These are phyloP conservation scores for Crematogaster levior DNA, from an alignment of 2,888 invertebrate genomes.

Conservation along the genomic window DNA sequence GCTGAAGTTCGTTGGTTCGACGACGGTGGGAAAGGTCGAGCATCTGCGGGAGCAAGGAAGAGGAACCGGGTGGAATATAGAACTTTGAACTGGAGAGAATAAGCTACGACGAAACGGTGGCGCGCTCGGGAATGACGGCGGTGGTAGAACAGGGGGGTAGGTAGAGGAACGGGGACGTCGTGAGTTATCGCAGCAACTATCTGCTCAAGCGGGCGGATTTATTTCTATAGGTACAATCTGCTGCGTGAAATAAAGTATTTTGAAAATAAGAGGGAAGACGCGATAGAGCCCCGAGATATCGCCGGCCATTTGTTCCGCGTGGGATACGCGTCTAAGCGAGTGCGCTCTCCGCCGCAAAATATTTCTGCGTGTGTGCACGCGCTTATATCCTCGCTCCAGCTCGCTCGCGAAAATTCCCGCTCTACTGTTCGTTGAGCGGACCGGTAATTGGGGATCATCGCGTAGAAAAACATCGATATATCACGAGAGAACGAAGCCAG, in stretches of 20 bases:
- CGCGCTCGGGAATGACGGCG: slow-evolving; percentile 59
- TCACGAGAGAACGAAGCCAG: background rate
- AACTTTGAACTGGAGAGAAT: slow-evolving; percentile 76
- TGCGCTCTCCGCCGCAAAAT: slow-evolving; percentile 56
- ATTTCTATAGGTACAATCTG: slow-evolving; percentile 84
- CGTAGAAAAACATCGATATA: slow-evolving; percentile 22
- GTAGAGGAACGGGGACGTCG: slow-evolving; percentile 57
- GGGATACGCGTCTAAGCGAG: slow-evolving; percentile 61
- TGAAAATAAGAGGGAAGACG: slow-evolving; percentile 76
- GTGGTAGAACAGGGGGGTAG: slow-evolving; percentile 35
- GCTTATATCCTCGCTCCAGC: slow-evolving; percentile 21
- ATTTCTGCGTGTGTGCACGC: slow-evolving; percentile 41
- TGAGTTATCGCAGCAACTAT: slow-evolving; percentile 84
- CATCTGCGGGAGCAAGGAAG: slow-evolving; percentile 42
- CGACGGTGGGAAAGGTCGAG: slow-evolving; percentile 67
- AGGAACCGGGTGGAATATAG: slow-evolving; percentile 60
- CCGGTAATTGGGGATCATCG: slow-evolving; percentile 36
- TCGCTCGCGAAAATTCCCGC: slow-evolving; percentile 16
- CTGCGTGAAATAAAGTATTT: slow-evolving; percentile 82
- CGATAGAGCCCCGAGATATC: slow-evolving; percentile 73
- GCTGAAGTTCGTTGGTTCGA: slow-evolving; percentile 66
- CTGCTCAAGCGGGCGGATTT: slow-evolving; percentile 82
- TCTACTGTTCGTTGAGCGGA: background rate
- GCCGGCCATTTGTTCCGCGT: slow-evolving; percentile 69
- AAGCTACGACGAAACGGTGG: slow-evolving; percentile 63